Conservation (phyloP, 1,140 invertebrate genomes). For the Lepidurus arcticus region DNA sequence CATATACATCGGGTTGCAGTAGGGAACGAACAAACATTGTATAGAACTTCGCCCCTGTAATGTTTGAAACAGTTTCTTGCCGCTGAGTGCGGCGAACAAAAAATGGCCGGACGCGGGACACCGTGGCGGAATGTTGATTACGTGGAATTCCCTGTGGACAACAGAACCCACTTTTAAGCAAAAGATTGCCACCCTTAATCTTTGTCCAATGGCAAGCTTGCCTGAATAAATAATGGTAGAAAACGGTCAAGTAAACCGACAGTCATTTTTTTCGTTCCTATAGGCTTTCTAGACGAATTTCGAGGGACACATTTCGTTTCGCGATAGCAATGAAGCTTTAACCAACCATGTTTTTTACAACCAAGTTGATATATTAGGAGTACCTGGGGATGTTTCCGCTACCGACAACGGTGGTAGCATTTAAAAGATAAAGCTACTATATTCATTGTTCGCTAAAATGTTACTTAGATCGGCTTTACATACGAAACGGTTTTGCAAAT, state of each 20-base stretch:
- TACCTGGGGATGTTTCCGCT: too few species aligned
- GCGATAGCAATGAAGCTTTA: not conserved
- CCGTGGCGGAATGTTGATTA: constrained; percentile 21
- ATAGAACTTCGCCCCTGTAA: not conserved
- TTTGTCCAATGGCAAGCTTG: constrained; percentile 4
- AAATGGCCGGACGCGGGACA: constrained; percentile 13
- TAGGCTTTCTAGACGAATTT: too few species aligned
- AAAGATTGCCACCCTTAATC: constrained; percentile 19
- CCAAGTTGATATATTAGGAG: too few species aligned
- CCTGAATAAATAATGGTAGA: not conserved
- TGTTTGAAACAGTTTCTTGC: not conserved
- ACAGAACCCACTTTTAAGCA: not conserved
- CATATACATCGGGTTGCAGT: not conserved
- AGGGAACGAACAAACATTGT: not conserved
- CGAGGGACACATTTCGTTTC: not conserved
- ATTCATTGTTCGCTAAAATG: too few species aligned
- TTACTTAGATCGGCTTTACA: too few species aligned
- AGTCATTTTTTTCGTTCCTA: not conserved
- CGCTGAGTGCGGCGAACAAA: not conserved
- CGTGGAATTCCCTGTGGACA: not conserved
- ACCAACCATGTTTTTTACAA: too few species aligned
- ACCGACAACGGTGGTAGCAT: too few species aligned
- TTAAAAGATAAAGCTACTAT: too few species aligned
- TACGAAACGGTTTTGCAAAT: too few species aligned
- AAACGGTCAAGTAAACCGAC: not conserved